Percentiles rank a stretch among this genome's conserved stretches.
These are phyloP conservation scores for Cataglyphis albicans DNA, from an alignment of 2,888 invertebrate species.

Conservation along the genomic window DNA sequence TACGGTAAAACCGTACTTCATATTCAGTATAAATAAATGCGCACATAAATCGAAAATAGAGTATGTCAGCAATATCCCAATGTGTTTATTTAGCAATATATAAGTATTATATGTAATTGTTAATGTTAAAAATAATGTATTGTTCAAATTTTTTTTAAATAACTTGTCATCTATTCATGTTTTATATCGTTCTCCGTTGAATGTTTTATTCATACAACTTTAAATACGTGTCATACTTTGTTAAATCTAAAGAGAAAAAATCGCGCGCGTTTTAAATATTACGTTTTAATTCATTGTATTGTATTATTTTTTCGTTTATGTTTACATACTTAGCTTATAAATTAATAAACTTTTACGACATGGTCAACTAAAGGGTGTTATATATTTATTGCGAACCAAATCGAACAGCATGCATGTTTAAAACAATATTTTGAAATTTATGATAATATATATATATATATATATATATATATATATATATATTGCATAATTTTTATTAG, in stretches of 20 bases:
- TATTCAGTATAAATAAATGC: neutral
- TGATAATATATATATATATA: neutral
- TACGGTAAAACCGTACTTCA: conserved; percentile 42
- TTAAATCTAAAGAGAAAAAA: conserved; percentile 43
- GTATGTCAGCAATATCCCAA: conserved; percentile 1
- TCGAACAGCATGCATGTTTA: neutral
- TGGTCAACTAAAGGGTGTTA: neutral
- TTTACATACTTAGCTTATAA: conserved; percentile 15
- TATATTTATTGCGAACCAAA: neutral
- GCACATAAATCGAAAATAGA: conserved; percentile 8
- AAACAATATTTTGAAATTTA: conserved; percentile 1
- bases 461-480: neutral
- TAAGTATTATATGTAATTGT: too few species aligned
- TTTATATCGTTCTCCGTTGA: neutral
- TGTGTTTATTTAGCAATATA: too few species aligned
- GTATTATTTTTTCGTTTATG: conserved; percentile 1
- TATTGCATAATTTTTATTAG: neutral
- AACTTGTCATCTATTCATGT: conserved; percentile 25
- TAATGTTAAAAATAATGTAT: neutral
- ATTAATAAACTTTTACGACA: conserved; percentile 28
- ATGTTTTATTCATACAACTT: conserved; percentile 22
- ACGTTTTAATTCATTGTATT: conserved; percentile 28
- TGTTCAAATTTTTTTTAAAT: conserved; percentile 5
- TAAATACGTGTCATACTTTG: conserved; percentile 43
- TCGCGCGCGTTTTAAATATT: conserved; percentile 17